Evolutionary conservation across 92 coral and sea anemone genomes (phyloP).

Genomic region (Pocillopora grandis): DNA sequence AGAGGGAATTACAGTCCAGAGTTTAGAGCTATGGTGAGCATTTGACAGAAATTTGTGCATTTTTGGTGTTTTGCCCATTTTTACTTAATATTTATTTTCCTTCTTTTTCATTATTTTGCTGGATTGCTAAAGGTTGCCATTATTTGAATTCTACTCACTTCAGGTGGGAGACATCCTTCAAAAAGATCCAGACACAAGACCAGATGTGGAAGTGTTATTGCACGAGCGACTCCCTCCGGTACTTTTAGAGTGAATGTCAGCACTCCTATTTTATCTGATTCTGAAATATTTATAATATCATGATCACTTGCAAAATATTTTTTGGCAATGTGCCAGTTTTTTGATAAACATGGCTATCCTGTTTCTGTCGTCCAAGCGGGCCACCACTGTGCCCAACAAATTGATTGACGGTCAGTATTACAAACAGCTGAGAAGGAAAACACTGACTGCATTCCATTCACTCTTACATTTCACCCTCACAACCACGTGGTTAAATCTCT

Average conservation of each 20-base stretch:
- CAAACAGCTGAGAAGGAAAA: too few relatives aligned
- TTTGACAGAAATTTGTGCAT: not conserved
- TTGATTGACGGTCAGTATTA: too few relatives aligned
- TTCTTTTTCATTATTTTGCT: not conserved
- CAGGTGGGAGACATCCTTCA: constrained; percentile 93
- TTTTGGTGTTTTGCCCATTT: too few relatives aligned
- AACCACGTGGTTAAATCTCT: too few relatives aligned
- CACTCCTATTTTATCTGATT: not conserved
- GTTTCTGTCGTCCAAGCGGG: too few relatives aligned
- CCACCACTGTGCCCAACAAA: too few relatives aligned
- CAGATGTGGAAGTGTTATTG: constrained; percentile 81
- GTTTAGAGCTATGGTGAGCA: constrained; percentile 83
- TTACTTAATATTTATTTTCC: not conserved
- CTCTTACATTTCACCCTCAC: too few relatives aligned
- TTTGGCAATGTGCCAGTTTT: too few relatives aligned
- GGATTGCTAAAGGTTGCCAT: not conserved
- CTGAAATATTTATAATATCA: too few relatives aligned
- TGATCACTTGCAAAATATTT: too few relatives aligned
- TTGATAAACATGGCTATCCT: too few relatives aligned
- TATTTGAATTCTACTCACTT: not conserved
- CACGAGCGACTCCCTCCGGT: constrained; percentile 83
- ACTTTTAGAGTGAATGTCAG: not conserved
- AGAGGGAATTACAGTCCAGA: constrained; percentile 95
- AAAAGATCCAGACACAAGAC: constrained; percentile 90
- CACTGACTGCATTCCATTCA: too few relatives aligned